Base-by-base conservation (phyloP, 2,888 invertebrate genomes). In the Galerucella nymphaeae region DNA sequence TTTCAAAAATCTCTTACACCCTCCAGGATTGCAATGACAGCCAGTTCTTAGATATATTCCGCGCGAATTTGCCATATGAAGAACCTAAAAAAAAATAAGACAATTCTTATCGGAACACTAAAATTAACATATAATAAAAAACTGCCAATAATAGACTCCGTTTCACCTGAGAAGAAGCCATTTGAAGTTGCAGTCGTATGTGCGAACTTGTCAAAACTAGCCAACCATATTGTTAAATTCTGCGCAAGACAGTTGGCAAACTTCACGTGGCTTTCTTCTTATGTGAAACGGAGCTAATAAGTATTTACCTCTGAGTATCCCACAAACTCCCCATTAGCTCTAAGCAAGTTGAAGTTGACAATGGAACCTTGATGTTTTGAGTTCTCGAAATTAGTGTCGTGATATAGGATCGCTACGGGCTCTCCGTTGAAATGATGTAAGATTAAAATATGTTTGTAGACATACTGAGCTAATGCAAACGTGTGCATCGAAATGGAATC, bases 1-100 rank as follows among this genome's bases (percentile, higher is more conserved):
- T 9, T 88, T 86, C 61, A 98, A 87, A 82, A 94, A 94, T 64
- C 91, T 88, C 84, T 97, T 95, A 84, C 98, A 98, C 2, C 97
- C 94, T 14, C 98, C 99, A 1, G 97, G 94, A 87, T 99, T 99
- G 85, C 99, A 99, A 85, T 98, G 97, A 84, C 98, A 98, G 0
- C 99, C 99, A 1, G 96, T 96, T 76, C 99, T 90, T 55, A 99
- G 85, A 79, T 93, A 92, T 66, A 99, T 93, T 80, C 93, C 93
- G 84, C 96, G 93, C 67, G 97, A 87, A 78, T 95, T 93, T 0
- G 97, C 94, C 89, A 98, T 92, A 82, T 96, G 94, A 82, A 95
- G 91, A 73, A 98, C 94, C 94, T 95, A 86, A 72, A 58, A 63
- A 55, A 55, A 68, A 11, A n/a, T n/a, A n/a, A n/a, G n/a, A n/a